phyloP scores from a whole-genome alignment of 1,140 invertebrate species.

The Neuroterus valhalla region DNA sequence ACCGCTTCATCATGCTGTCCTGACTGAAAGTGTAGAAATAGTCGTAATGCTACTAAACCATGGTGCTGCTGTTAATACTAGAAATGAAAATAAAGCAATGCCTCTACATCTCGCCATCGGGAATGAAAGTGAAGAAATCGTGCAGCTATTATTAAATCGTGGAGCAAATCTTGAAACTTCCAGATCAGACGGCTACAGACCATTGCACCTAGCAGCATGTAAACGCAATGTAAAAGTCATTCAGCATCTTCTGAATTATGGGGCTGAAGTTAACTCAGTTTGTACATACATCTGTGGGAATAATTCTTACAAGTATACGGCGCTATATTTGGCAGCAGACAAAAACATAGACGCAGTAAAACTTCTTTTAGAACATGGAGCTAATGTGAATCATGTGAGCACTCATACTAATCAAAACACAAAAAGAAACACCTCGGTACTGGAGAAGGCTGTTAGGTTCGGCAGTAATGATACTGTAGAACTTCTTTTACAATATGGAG shows the following conservation, averaged over 20 bases:
- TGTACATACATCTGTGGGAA: too few species aligned
- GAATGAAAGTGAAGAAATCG: conserved; percentile 28
- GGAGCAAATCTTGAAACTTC: conserved; percentile 31
- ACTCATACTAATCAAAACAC: neutral
- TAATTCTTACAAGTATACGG: conserved; percentile 57
- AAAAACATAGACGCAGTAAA: neutral
- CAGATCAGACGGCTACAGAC: conserved; percentile 16
- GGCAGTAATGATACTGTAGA: neutral
- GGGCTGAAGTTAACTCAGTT: conserved; percentile 37
- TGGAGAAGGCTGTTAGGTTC: neutral
- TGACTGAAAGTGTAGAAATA: conserved; percentile 74
- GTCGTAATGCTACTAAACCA: conserved; percentile 76
- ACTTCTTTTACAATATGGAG: neutral
- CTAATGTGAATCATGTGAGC: neutral
- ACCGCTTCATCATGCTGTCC: conserved; percentile 51
- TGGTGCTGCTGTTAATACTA: conserved; percentile 64
- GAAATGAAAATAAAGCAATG: conserved; percentile 73
- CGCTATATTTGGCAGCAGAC: conserved; percentile 69
- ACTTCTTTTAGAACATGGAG: neutral
- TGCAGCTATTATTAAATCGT: conserved; percentile 37
- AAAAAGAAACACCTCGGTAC: neutral
- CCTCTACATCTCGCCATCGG: conserved; percentile 38
- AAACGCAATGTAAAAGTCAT: conserved; percentile 46
- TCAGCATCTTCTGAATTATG: conserved; percentile 44
- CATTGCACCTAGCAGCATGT: conserved; percentile 45